Evolutionary conservation across 2,797 vertebrate species (phyloP), one percentile per base, ranked within the genome.

Genomic region (Columba guinea): DNA sequence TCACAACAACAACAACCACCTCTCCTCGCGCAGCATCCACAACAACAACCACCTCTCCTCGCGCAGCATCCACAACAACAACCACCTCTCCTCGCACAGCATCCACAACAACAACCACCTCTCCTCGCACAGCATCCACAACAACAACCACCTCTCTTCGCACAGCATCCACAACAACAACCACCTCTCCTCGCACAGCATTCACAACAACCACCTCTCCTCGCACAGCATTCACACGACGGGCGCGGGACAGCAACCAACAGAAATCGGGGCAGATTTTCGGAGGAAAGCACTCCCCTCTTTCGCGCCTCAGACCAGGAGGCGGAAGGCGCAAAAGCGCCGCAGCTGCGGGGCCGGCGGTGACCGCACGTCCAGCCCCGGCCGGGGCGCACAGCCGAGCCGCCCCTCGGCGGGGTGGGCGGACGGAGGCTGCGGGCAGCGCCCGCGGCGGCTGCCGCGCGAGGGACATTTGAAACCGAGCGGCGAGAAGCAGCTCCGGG

Each of bases 261-360:
- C 3, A 34, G n/a, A 53, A 35, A 24, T 1, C 8, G 2, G 64
- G 55, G 11, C 13, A 21, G 13, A 5, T 22, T 65, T 30, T 10
- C 2, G 10, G 32, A 23, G 8, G 6, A 3, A 53, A 39, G 6
- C 1, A 5, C 23, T 28, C 10, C 49, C 23, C 18, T 67, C 12
- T 5, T 5, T 5, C 51, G 5, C 4, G 23, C 24, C 14, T 34
- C 60, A 3, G 14, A 10, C 0, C 48, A n/a, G 23, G 58, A 23
- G 7, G 17, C 0, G 17, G 34, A 14, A 15, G 34, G 27, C 22
- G 26, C 63, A 9, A 24, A 13, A 18, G 28, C 13, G 20, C 49
- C 7, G 58, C 2, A 7, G 55, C 19, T 2, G 59, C 4, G 11
- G 48, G 20, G 23, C 10, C n/a, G 2, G 56, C 44, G 21, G 13